Evolutionary conservation across 2,113 vertebrate genomes (phyloP).

Genomic region (Chaetops frenatus): DNA sequence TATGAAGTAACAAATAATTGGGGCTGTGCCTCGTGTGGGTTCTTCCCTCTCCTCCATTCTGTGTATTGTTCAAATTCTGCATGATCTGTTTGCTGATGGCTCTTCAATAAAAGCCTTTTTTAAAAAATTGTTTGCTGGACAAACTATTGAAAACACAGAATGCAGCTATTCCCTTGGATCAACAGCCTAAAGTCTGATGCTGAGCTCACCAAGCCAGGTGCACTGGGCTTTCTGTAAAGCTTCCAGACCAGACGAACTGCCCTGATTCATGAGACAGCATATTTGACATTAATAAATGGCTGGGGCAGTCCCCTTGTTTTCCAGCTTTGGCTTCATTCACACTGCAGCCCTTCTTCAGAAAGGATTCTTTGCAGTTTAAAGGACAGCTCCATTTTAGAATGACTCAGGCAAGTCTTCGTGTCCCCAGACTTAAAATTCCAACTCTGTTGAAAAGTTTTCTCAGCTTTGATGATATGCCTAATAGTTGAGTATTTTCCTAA

Average conservation of each 20-base stretch:
- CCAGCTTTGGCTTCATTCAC: slow-evolving; percentile 67
- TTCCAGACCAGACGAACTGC: slow-evolving; percentile 61
- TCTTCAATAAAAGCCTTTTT: slow-evolving; percentile 51
- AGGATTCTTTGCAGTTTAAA: slow-evolving; percentile 58
- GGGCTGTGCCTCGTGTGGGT: slow-evolving; percentile 42
- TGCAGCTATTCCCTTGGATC: neutral
- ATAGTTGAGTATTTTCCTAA: neutral
- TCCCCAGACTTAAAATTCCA: neutral
- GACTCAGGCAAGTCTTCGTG: neutral
- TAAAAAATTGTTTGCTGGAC: slow-evolving; percentile 40
- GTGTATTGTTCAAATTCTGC: slow-evolving; percentile 47
- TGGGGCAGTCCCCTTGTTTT: slow-evolving; percentile 41
- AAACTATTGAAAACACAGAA: slow-evolving; percentile 32
- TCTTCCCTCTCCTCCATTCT: neutral
- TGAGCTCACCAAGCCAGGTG: slow-evolving; percentile 61
- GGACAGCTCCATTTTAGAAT: slow-evolving; percentile 47
- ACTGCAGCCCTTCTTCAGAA: slow-evolving; percentile 65
- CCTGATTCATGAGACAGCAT: slow-evolving; percentile 62
- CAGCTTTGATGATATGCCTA: neutral
- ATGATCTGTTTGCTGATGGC: slow-evolving; percentile 23
- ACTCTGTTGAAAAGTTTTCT: neutral
- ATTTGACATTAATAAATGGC: slow-evolving; percentile 74
- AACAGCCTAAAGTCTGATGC: slow-evolving; percentile 5
- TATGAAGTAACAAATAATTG: slow-evolving; percentile 62
- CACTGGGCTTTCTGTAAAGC: slow-evolving; percentile 53